Evolutionary conservation across 2,113 vertebrate genomes (phyloP), one percentile per base, ranked within the genome.

Genomic region (Alaudala cheleensis): DNA sequence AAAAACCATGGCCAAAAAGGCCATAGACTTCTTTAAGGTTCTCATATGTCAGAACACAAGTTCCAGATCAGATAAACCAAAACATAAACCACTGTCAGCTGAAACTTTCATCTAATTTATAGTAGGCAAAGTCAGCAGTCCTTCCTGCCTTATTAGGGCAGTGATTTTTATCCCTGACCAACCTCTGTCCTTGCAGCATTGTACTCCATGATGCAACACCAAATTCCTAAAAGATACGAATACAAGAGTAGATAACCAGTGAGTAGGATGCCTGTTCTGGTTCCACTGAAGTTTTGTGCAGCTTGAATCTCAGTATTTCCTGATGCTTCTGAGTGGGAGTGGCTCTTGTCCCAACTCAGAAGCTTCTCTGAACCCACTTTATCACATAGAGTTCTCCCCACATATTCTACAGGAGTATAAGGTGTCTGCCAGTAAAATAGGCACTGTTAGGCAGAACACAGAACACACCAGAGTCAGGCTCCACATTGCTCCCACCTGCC

Each of bases 371-470:
- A 74, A 67, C 6, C 2, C 3, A 7, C 18, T 74, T 84, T 40
- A 10, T 39, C 31, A 7, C 1, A n/a, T n/a, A 7, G 39, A 54
- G 7, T 4, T 67, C 12, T 87, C 16, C 42, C 6, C 10, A 64
- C 5, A 42, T 0, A 0, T 44, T 31, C 12, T 33, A 22, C 5
- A 64, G 62, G 53, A 65, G 34, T 1, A 0, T 16, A 20, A 65
- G 6, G 11, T 8, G 2, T 31, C 17, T 0, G 0, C 10, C 39
- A 4, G 1, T 3, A 37, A 82, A 7, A 51, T 20, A 22, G 21
- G 18, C 14, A 12, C 23, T 21, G 9, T 40, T 37, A 56, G 19
- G 22, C 21, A 82, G 34, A 51, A 18, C 23, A 28, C 21, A 53
- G 40, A 39, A 53, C 13, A 14, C 10, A 37, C 7, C 26, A 29